Percentiles rank a stretch among this genome's conserved stretches.
Evolutionary conservation across 2,113 vertebrate genomes (phyloP).

Genomic region (Odontesthes bonariensis): DNA sequence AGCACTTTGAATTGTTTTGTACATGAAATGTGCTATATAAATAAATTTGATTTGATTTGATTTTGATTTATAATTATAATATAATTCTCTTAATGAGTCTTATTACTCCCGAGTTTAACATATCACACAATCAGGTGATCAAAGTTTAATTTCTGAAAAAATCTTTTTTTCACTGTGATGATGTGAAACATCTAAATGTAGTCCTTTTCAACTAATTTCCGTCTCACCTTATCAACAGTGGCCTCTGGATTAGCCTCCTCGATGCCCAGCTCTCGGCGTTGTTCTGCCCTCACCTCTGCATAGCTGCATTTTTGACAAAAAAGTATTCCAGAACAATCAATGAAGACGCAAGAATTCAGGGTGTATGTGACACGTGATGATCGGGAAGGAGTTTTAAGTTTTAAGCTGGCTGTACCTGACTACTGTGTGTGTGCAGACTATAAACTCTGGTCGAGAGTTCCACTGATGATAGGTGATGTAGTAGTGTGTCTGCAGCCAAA

Average conservation of each 20-base stretch:
- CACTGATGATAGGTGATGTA: constrained; percentile 99
- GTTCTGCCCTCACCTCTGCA: constrained; percentile 94
- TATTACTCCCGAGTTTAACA: too few species aligned
- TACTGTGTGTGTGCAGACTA: constrained; percentile 98
- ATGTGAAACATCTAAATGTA: neutral
- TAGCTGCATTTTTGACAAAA: constrained; percentile 84
- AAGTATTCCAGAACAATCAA: neutral
- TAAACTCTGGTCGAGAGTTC: constrained; percentile 99
- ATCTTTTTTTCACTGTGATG: too few species aligned
- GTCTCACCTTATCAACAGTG: constrained; percentile 90
- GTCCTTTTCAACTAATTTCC: neutral
- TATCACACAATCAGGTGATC: too few species aligned
- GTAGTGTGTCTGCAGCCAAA: constrained; percentile 98
- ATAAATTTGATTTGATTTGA: too few species aligned
- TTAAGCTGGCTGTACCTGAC: constrained; percentile 87
- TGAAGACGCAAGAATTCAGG: neutral
- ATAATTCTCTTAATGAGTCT: too few species aligned
- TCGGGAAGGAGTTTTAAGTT: too few species aligned
- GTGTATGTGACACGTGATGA: neutral
- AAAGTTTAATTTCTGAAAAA: neutral
- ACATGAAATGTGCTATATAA: too few species aligned
- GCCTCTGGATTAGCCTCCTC: constrained; percentile 92
- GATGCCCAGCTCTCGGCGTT: constrained; percentile 93
- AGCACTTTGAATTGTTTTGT: too few species aligned
- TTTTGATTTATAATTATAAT: too few species aligned